Evolutionary conservation across 2,113 vertebrate species (phyloP), one percentile per base, ranked within the genome.

Genomic region (Hyperopisus bebe): DNA sequence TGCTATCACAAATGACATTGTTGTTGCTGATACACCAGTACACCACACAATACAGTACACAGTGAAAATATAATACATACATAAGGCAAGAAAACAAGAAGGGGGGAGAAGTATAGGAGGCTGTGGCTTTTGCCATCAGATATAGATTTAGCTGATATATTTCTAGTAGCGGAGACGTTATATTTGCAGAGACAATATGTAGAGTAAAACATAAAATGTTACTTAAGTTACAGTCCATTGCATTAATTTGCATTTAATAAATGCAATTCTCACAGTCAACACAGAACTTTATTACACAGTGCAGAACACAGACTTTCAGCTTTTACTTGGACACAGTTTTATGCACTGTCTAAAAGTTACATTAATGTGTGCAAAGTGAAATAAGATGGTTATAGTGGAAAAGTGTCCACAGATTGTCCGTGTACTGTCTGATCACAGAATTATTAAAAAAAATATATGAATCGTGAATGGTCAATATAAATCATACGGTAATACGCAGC

Each of bases 161-260:
- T 10, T 84, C 35, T 84, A 47, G 24, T 84, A 39, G 24, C 47
- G 39, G 74, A 84, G 80, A 83, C 3, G n/a, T 35, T 44, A 19
- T 82, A 80, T 39, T 80, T 39, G 74, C 74, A 42, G 39, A 82
- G 77, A 82, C 77, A 44, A 82, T n/a, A 83, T 83, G 80, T 77
- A 77, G 42, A 42, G 21, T 47, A 83, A 83, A 83, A 83, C 21
- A 47, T 44, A 24, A 44, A 82, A 82, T 44, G 39, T 44, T 84
- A 42, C 19, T 24, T 84, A 24, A 13, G 74, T 80, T 42, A 80
- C 35, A 42, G 15, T 42, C 13, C 74, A 42, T 80, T 7, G 74
- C 31, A 19, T 39, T 80, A 80, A 19, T 80, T 80, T 39, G 70
- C 70, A 77, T 77, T 77, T 31, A 77, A 77, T 31, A 39, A 77